These are phyloP conservation scores for Lepeophtheirus nordmannii DNA, from an alignment of 2,888 invertebrate species.

Conservation along the genomic window DNA sequence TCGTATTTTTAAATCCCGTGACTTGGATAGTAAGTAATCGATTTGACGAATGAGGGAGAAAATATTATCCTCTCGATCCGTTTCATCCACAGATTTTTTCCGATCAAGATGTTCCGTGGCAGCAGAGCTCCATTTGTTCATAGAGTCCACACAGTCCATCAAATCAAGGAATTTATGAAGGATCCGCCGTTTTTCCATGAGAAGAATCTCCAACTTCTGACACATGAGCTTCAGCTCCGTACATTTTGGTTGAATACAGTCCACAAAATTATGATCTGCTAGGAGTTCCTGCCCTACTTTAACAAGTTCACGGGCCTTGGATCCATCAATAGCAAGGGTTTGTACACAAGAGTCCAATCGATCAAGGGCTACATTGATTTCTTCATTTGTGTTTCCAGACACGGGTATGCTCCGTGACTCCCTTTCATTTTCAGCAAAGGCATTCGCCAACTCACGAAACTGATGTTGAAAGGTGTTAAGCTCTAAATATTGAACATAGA, in stretches of 20 bases:
- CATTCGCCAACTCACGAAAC: conserved; percentile 17
- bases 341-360: conserved; percentile 7
- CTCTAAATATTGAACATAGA: conserved; percentile 24
- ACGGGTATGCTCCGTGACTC: conserved; percentile 5
- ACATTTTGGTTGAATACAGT: conserved; percentile 87
- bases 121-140: conserved; percentile 14
- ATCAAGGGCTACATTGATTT: conserved; percentile 13
- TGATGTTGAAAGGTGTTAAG: conserved; percentile 17
- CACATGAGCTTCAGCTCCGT: conserved; percentile 68
- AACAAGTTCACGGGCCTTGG: conserved; percentile 62
- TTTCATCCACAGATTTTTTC: background rate
- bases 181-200: conserved; percentile 13
- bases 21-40: conserved; percentile 22
- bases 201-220: conserved; percentile 15
- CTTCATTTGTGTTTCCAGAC: background rate
- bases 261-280: conserved; percentile 64
- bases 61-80: conserved; percentile 18
- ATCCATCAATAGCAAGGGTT: conserved; percentile 45
- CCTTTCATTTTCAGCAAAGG: conserved; percentile 9
- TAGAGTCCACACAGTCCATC: conserved; percentile 14
- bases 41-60: conserved; percentile 23
- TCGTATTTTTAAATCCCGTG: conserved; percentile 18
- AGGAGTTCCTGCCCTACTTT: conserved; percentile 58
- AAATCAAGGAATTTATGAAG: conserved; percentile 23
- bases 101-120: conserved; percentile 17